Evolutionary conservation across 2,797 vertebrate genomes (phyloP), one percentile per base, ranked within the genome.

Genomic region (Acanthiza pusilla): DNA sequence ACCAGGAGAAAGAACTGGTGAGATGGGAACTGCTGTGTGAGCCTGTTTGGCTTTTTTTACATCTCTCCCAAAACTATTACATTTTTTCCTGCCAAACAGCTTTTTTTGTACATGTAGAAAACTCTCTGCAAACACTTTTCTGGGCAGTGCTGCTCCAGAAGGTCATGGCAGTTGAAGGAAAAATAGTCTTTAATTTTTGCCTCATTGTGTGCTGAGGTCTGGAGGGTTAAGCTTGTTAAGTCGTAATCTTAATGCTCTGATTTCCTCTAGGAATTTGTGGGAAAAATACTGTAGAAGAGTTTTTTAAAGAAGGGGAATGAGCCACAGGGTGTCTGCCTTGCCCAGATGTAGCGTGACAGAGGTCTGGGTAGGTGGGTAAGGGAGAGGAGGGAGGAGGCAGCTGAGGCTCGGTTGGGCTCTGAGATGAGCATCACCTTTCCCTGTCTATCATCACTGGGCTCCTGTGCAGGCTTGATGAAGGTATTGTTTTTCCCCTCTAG

Each of bases 381-480:
- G 20, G 34, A 63, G 38, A 66, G 54, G 42, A 42, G 23, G 0
- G 11, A 62, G 50, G 51, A 40, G 36, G 48, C 23, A 42, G 19
- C 53, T 61, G 48, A 72, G 58, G 50, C 8, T 89, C 0, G 0
- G 1, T 78, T 53, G 32, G 57, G 29, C 45, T 88, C 29, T 50
- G 38, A 34, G 14, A 15, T 2, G 5, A 86, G 27, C 84, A 36
- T 29, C 23, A 3, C 76, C 67, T 76, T 66, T 38, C 55, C 10
- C 42, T 89, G 40, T 26, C 47, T 75, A 48, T 38, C 6, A 2
- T 57, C 72, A 53, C 29, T 0, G 0, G 5, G 6, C n/a, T 57
- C 30, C 66, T 90, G 26, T 62, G 21, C 78, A 3, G 4, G 13
- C 34, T 73, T 55, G 32, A 53, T 57, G 2, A 4, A 87, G 40